Conservation (phyloP, 2,888 invertebrate species). For the Lingula anatina region DNA sequence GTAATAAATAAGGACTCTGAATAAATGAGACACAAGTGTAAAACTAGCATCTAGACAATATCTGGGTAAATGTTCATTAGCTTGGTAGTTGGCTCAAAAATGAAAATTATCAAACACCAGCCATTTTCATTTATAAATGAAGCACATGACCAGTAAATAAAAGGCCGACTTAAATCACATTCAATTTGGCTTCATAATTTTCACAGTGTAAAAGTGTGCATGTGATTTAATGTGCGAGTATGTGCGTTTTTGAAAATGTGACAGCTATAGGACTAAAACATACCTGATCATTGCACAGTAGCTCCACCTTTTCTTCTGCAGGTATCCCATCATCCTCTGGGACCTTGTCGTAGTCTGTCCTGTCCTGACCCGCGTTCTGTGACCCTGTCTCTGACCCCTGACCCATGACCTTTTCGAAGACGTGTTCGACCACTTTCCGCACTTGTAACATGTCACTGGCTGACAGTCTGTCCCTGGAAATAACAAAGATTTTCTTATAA, state of each 20-base stretch:
- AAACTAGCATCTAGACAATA: neutral
- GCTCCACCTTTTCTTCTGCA: slow-evolving; percentile 85
- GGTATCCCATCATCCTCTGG: slow-evolving; percentile 32
- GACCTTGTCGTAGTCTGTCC: slow-evolving; percentile 36
- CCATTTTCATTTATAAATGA: no score
- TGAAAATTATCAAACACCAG: no score
- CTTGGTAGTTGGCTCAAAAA: no score
- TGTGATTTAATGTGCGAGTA: no score
- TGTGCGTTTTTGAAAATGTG: no score
- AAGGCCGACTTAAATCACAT: no score
- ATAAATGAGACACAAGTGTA: neutral
- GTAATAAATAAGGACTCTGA: slow-evolving; percentile 7
- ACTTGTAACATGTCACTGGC: slow-evolving; percentile 99
- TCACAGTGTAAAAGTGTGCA: no score
- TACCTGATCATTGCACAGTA: slow-evolving; percentile 93
- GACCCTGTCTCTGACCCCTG: slow-evolving; percentile 49
- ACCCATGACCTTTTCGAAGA: slow-evolving; percentile 86
- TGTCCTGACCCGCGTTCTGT: slow-evolving; percentile 35
- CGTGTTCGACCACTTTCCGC: slow-evolving; percentile 97
- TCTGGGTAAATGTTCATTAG: no score
- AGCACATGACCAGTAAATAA: no score
- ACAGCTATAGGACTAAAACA: no score
- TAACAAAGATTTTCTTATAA: no score
- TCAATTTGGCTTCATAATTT: no score
- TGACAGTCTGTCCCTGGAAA: slow-evolving; percentile 82